Conservation (phyloP, 2,888 invertebrate genomes). For the Ochropleura plecta region DNA sequence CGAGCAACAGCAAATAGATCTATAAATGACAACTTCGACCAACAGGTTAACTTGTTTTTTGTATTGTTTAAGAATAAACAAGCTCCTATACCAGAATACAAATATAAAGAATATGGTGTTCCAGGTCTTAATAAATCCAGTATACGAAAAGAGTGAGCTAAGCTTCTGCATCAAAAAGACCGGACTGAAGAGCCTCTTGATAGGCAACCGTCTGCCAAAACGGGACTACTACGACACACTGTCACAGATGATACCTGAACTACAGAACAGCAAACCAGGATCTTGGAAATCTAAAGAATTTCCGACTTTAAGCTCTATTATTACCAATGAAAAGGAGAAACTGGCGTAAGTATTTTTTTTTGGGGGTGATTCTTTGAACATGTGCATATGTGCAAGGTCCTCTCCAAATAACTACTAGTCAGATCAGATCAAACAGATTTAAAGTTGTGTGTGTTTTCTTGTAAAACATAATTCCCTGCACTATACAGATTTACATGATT, state of each 20-base stretch:
- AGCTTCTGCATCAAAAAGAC: constrained; percentile 94
- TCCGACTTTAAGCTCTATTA: constrained; percentile 90
- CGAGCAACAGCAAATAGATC: no score
- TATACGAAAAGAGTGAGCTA: constrained; percentile 93
- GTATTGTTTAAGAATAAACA: no score
- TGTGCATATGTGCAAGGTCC: no score
- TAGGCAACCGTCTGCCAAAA: constrained; percentile 91
- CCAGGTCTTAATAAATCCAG: constrained; percentile 95
- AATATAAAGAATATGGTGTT: not conserved
- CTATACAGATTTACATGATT: no score
- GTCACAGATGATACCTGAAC: constrained; percentile 90
- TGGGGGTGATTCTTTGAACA: not conserved
- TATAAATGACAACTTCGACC: no score
- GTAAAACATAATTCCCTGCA: no score
- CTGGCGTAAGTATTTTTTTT: constrained; percentile 85
- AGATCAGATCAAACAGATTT: no score
- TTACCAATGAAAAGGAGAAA: constrained; percentile 89
- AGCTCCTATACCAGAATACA: not conserved
- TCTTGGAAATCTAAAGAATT: constrained; percentile 83
- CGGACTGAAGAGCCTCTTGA: constrained; percentile 92
- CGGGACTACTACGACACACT: constrained; percentile 93
- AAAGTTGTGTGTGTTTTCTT: no score
- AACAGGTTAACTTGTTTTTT: no score
- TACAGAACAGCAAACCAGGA: constrained; percentile 85
- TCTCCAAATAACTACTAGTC: no score